Percentiles rank a stretch among this genome's conserved stretches.
phyloP scores from a whole-genome alignment of 2,113 vertebrate genomes.

The Jacana jacana region DNA sequence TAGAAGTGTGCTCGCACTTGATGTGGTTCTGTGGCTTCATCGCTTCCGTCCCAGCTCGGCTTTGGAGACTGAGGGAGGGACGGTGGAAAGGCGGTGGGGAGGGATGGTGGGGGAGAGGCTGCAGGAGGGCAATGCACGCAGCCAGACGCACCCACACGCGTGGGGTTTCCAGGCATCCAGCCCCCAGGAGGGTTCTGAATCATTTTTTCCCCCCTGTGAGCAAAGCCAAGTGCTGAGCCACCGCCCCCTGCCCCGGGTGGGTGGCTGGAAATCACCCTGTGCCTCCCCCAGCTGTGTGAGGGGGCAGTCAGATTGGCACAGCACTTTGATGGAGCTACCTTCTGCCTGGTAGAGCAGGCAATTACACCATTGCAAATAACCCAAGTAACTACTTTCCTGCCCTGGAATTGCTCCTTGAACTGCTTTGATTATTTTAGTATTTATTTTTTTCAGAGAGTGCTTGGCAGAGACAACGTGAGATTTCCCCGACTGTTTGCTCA shows the following conservation, averaged over 20 bases:
- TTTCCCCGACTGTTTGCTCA: neutral
- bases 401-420: neutral
- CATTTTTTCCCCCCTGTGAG: neutral
- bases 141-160: no score
- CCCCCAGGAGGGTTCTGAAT: neutral
- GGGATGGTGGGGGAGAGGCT: no score
- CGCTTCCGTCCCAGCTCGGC: rapidly evolving
- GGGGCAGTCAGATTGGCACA: rapidly evolving
- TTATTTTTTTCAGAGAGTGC: neutral
- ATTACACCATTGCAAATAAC: neutral
- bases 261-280: neutral
- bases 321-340: neutral
- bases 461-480: neutral
- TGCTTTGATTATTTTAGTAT: neutral
- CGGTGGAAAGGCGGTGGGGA: neutral
- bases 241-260: rapidly evolving
- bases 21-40: rapidly evolving
- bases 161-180: neutral
- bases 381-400: neutral
- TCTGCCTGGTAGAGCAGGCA: neutral
- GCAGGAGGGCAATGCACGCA: neutral
- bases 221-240: neutral
- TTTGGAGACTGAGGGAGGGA: neutral
- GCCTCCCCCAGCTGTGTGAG: neutral
- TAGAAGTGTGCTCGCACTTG: rapidly evolving